Base-by-base conservation (phyloP, 2,113 vertebrate species). In the Halichoerus grypus region DNA sequence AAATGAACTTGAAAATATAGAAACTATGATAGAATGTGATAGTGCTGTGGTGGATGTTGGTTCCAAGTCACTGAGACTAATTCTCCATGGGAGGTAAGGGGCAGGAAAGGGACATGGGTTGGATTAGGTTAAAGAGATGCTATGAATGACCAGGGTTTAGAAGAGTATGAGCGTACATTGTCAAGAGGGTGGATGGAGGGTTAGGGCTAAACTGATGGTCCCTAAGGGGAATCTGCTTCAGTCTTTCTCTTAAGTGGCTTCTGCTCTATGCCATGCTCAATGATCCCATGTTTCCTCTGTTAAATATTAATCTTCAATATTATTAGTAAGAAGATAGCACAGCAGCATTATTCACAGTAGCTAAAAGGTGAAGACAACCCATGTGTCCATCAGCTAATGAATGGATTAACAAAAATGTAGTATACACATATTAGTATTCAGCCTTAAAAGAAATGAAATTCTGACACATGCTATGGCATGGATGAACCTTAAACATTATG, bases 1-100 rank as follows among this genome's bases (percentile, higher is more conserved):
- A 39, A 65, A 84, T 31, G 21, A 94, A 61, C 2, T 89, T 92
- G 46, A 86, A 96, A 92, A 89, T 80, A 18, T 3, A 95, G 65
- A 92, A 65, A 67, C 88, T 59, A 57, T 72, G 42, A 26, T 59
- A 65, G 59, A 92, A 74, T 71, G 19, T 57, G 46, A 49, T 21
- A 83, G 76, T 84, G 51, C 51, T 55, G 2, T 79, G 33, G 14
- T 90, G 42, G 36, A 77, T n/a, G 33, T 65, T 80, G 24, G 36
- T 36, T 83, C 51, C 21, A 51, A 65, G 33, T 72, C 46, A 33
- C 16, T 81, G 4, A 77, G 39, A 61, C 24, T 87, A 77, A 42
- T 91, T 90, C 24, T 77, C 57, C 46, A 5, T 39, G 10, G 39
- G 15, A 55, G 1, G 12, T 39, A 16, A 88, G 72, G 42, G 21